Base-by-base conservation (phyloP, 2,797 vertebrate genomes). In the Babyrousa celebensis region DNA sequence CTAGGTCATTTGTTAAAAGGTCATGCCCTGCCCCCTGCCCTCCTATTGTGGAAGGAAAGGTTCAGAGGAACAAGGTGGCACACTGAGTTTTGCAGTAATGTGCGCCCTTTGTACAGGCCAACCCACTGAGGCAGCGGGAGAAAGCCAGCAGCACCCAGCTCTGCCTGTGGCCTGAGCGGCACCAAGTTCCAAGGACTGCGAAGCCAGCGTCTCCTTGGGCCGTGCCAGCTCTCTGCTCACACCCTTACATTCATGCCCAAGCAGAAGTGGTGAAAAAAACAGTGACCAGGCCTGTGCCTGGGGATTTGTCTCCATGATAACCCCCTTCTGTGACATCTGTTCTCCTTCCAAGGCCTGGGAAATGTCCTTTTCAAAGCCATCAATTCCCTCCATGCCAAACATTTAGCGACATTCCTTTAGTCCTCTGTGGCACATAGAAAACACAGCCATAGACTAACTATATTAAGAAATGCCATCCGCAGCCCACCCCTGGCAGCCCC, bases 401-500 rank as follows among this genome's bases (percentile, higher is more conserved):
- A 71, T 70, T 72, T 77, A 74, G 79, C 48, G 91, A 96, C 96
- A 97, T 98, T 97, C 96, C 74, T 97, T 82, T 62, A 56, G 85
- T 96, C 97, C 97, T 97, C 97, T 68, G 96, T 93, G 96, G 94
- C 91, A 83, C 85, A 96, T 85, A 54, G 79, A 94, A 96, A 97
- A 93, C 93, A 96, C 9, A 87, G 65, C 89, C 40, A 72, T 84
- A 89, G 85, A 95, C 96, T 94, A 80, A 93, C 96, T 97, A 98
- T 97, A 97, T 97, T 97, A 97, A 98, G 98, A 96, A 96, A 98
- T 97, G 95, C 97, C 96, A 97, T 75, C 94, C 32, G 27, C 89
- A 75, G 77, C 85, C 94, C 48, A 85, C 83, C 92, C 77, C 65
- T 25, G 84, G 91, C 62, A 77, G 91, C 94, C 87, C 88, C 85